These are phyloP conservation scores for Xylocampa areola DNA, from an alignment of 2,888 invertebrate genomes.

Conservation along the genomic window DNA sequence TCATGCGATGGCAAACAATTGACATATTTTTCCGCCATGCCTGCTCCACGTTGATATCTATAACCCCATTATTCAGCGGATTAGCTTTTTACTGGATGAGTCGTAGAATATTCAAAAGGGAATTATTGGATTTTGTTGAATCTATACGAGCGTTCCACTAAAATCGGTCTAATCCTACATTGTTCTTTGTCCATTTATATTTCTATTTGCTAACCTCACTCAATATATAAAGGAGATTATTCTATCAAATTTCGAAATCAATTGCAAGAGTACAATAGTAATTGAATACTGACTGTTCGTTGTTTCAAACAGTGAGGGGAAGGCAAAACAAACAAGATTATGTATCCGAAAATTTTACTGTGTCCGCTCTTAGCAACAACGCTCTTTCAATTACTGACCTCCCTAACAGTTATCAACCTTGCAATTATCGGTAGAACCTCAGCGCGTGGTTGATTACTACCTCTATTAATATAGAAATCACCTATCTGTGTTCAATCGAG, in stretches of 20 bases:
- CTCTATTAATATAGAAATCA: slow-evolving; percentile 52
- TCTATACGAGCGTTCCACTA: slow-evolving; percentile 69
- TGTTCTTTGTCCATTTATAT: slow-evolving; percentile 33
- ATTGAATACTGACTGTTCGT: slow-evolving; percentile 35
- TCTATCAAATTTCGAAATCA: slow-evolving; percentile 35
- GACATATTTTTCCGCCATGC: slow-evolving; percentile 83
- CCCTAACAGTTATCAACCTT: slow-evolving; percentile 45
- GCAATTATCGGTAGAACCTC: slow-evolving; percentile 47
- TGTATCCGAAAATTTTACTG: slow-evolving; percentile 33
- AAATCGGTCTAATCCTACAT: slow-evolving; percentile 60
- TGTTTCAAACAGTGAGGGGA: slow-evolving; percentile 37
- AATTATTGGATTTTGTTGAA: slow-evolving; percentile 83
- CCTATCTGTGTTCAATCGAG: slow-evolving; percentile 37
- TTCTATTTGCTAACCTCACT: slow-evolving; percentile 24
- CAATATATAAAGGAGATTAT: slow-evolving; percentile 26
- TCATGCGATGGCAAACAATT: slow-evolving; percentile 73
- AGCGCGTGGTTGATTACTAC: slow-evolving; percentile 48
- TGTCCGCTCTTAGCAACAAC: slow-evolving; percentile 33
- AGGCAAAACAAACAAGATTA: slow-evolving; percentile 43
- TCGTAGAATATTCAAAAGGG: slow-evolving; percentile 87
- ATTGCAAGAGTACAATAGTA: slow-evolving; percentile 43
- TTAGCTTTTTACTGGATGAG: slow-evolving; percentile 87
- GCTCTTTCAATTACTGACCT: slow-evolving; percentile 48
- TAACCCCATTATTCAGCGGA: slow-evolving; percentile 87
- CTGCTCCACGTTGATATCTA: slow-evolving; percentile 86